Percentiles rank a stretch among this genome's conserved stretches.
Evolutionary conservation across 2,113 vertebrate genomes (phyloP).

Genomic region (Epinephelus moara): DNA sequence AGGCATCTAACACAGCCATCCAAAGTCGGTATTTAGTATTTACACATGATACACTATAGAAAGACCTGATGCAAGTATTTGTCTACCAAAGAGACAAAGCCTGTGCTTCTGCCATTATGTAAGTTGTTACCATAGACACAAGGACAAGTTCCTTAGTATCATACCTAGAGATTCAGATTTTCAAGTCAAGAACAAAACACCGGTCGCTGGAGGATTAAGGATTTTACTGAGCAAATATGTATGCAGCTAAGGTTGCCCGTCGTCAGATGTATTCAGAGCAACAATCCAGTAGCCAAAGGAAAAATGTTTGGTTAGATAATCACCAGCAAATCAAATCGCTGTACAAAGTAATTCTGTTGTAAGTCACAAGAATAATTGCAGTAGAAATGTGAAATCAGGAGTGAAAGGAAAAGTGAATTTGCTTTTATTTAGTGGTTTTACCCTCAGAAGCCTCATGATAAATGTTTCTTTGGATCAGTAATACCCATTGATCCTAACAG

Average conservation of each 20-base stretch:
- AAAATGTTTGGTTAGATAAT: slow-evolving; percentile 10
- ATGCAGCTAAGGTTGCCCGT: neutral
- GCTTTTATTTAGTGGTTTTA: slow-evolving; percentile 1
- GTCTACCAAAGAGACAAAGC: no score
- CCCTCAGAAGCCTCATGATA: neutral
- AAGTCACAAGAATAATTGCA: neutral
- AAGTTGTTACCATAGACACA: neutral
- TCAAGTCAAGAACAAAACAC: neutral
- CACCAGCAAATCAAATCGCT: no score
- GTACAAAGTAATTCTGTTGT: neutral
- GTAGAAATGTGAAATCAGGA: neutral
- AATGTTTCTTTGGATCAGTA: neutral
- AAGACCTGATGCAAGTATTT: neutral
- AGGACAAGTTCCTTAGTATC: neutral
- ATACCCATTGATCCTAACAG: slow-evolving; percentile 6
- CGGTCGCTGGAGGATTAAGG: neutral
- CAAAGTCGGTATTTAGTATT: slow-evolving; percentile 11
- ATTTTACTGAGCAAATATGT: neutral
- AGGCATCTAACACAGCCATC: neutral
- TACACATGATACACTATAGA: neutral
- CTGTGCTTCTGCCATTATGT: slow-evolving; percentile 8
- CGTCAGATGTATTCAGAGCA: neutral
- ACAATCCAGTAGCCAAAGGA: neutral
- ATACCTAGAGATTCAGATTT: neutral
- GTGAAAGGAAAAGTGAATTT: neutral